A percentile compares a stretch with the other conserved stretches of the same genome.
Evolutionary conservation across 1,140 invertebrate genomes (phyloP).

Genomic region (Caenorhabditis tropicalis): DNA sequence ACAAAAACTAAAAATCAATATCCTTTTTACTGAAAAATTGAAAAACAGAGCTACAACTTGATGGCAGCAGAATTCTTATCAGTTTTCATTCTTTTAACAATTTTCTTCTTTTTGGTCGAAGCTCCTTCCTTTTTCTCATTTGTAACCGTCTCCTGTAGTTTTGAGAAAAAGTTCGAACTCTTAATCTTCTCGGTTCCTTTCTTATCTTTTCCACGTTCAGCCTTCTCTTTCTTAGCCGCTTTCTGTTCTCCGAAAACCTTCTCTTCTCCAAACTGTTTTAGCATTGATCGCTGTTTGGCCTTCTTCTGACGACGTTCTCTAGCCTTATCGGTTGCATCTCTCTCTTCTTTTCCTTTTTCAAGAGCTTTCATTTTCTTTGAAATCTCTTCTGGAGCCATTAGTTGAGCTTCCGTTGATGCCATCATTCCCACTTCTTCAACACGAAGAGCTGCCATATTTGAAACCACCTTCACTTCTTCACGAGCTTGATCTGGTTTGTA

Average conservation of each 20-base stretch:
- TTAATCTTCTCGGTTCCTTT: conserved; percentile 47
- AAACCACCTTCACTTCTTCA: conserved; percentile 88
- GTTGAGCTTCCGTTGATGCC: conserved; percentile 80
- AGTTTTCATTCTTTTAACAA: conserved; percentile 33
- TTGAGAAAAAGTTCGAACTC: conserved; percentile 54
- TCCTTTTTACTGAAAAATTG: too few relatives aligned
- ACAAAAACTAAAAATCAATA: too few relatives aligned
- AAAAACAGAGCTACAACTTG: background rate
- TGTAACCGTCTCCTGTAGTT: conserved; percentile 48
- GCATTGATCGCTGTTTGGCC: conserved; percentile 76
- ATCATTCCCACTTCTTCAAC: conserved; percentile 96
- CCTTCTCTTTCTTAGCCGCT: conserved; percentile 37
- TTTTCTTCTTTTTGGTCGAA: conserved; percentile 40
- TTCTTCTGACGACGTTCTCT: conserved; percentile 88
- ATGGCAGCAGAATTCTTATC: conserved; percentile 16
- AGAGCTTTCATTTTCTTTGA: conserved; percentile 78
- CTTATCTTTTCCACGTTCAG: conserved; percentile 24
- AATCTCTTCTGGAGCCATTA: conserved; percentile 93
- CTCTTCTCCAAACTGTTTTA: conserved; percentile 28
- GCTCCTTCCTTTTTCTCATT: background rate
- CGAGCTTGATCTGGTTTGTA: conserved; percentile 84
- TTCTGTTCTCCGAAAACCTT: conserved; percentile 21
- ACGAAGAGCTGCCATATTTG: conserved; percentile 86
- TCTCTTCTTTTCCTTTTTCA: conserved; percentile 80
- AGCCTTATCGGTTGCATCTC: conserved; percentile 85